These are phyloP conservation scores for Dasyornis broadbenti DNA, from an alignment of 2,113 vertebrate genomes.

Conservation along the genomic window DNA sequence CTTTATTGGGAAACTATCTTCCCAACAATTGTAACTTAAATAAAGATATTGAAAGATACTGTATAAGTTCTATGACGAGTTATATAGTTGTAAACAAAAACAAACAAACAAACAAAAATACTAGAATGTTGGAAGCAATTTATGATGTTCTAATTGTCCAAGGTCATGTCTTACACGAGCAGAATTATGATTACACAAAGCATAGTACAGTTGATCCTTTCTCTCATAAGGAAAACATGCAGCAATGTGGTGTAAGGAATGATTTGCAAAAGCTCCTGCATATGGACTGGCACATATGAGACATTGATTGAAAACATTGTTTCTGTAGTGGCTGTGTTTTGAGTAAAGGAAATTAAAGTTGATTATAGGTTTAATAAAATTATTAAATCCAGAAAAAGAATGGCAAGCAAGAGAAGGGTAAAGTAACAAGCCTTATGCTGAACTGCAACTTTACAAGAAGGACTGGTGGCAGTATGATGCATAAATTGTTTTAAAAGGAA, in stretches of 20 bases:
- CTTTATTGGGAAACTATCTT: neutral
- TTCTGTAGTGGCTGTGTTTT: neutral
- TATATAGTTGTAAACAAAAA: constrained; percentile 7
- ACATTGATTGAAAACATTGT: neutral
- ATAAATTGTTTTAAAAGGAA: neutral
- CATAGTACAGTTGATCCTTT: neutral
- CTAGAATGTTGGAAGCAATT: neutral
- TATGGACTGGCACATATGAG: neutral
- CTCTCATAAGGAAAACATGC: neutral
- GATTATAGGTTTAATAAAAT: neutral
- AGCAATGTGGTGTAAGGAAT: neutral
- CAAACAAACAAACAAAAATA: neutral
- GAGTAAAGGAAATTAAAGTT: neutral
- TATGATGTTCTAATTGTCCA: constrained; percentile 22
- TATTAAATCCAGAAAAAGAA: neutral
- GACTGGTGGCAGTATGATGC: neutral
- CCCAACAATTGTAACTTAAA: neutral
- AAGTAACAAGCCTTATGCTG: neutral
- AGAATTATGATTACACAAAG: constrained; percentile 43
- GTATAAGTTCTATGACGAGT: constrained; percentile 9
- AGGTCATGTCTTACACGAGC: neutral
- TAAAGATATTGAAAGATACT: neutral
- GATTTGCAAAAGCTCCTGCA: neutral
- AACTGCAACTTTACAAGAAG: neutral
- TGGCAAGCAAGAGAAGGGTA: neutral